Conservation (phyloP, 2,797 vertebrate species). For the Arrhamphus sclerolepis region DNA sequence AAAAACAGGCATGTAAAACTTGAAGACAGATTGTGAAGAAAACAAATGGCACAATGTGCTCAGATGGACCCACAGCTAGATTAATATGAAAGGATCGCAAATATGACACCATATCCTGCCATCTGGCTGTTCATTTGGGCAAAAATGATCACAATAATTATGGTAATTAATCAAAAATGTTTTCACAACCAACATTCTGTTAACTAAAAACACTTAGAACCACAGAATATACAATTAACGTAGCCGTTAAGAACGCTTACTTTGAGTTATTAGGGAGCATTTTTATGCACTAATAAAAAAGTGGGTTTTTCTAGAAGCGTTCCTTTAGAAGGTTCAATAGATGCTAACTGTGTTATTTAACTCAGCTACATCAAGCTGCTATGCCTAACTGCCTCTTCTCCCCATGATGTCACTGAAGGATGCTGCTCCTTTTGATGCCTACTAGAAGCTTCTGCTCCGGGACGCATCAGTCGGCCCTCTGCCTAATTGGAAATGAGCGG, state of each 20-base stretch:
- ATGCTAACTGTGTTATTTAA: constrained; percentile 51
- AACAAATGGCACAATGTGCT: constrained; percentile 75
- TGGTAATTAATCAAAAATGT: constrained; percentile 83
- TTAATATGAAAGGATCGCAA: constrained; percentile 79
- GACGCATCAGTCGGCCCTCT: constrained; percentile 71
- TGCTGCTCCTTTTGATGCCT: constrained; percentile 70
- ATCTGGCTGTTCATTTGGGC: constrained; percentile 83
- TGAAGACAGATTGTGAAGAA: constrained; percentile 75
- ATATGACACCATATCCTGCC: constrained; percentile 82
- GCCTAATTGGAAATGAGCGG: constrained; percentile 78
- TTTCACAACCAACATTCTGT: constrained; percentile 79
- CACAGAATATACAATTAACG: constrained; percentile 48
- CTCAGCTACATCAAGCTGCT: constrained; percentile 44
- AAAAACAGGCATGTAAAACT: constrained; percentile 56
- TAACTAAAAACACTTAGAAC: constrained; percentile 71
- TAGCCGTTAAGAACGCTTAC: constrained; percentile 14
- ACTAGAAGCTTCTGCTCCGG: constrained; percentile 75
- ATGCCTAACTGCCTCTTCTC: constrained; percentile 39
- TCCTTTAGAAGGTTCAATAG: constrained; percentile 22
- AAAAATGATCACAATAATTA: constrained; percentile 83
- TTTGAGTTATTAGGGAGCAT: constrained; percentile 15
- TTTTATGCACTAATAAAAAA: constrained; percentile 40
- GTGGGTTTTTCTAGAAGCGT: constrained; percentile 40
- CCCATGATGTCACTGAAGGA: constrained; percentile 58
- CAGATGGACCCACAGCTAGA: constrained; percentile 78